A percentile compares a stretch with the other conserved stretches of the same genome.
Evolutionary conservation across 2,888 invertebrate genomes (phyloP).

Genomic region (Lithophane ornitopus): DNA sequence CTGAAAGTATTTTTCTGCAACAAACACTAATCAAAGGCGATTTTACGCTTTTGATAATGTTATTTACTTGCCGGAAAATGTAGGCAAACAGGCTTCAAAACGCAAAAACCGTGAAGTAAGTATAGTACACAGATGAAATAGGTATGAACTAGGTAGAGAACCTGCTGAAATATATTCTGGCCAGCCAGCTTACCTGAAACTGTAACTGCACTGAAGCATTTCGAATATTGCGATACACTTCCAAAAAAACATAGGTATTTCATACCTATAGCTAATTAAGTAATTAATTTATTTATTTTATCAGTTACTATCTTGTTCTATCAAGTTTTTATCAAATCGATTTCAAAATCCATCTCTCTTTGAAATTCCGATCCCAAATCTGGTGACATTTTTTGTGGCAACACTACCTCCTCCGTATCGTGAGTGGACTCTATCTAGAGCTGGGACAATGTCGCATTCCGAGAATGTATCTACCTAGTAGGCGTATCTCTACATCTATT

Average conservation of each 20-base stretch:
- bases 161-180: background rate
- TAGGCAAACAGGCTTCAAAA: no score
- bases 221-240: background rate
- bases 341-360: background rate
- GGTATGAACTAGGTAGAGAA: background rate
- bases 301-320: background rate
- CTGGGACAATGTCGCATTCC: conserved; percentile 63
- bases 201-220: background rate
- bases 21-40: no score
- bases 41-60: no score
- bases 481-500: conserved; percentile 67
- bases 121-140: no score
- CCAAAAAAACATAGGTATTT: background rate
- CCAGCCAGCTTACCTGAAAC: background rate
- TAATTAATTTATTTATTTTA: background rate
- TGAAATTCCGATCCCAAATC: conserved; percentile 3
- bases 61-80: no score
- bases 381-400: conserved; percentile 45
- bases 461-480: conserved; percentile 65
- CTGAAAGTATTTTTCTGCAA: no score
- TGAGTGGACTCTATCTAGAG: conserved; percentile 71
- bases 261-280: no score
- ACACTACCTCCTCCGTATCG: conserved; percentile 62
- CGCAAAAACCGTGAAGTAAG: no score
- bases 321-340: background rate